phyloP scores from a whole-genome alignment of 2,113 vertebrate species.

The Rhea pennata region DNA sequence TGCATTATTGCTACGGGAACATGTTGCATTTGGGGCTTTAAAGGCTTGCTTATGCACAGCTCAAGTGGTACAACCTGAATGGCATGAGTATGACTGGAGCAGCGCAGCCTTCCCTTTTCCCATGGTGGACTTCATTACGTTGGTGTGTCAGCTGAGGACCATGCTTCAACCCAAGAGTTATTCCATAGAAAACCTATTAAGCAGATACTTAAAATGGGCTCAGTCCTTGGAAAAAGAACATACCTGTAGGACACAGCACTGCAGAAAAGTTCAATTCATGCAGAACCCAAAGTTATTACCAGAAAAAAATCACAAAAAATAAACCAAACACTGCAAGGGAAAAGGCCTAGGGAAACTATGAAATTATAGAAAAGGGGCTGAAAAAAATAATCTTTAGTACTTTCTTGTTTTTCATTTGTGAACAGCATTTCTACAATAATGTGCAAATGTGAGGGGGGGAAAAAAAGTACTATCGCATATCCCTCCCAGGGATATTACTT shows the following conservation, averaged over 20 bases:
- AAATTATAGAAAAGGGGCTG: neutral
- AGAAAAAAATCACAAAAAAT: neutral
- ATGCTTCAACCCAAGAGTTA: neutral
- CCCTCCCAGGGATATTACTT: neutral
- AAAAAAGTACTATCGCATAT: neutral
- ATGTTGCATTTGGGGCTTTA: neutral
- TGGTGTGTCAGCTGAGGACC: accelerated
- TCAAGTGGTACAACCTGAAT: accelerated
- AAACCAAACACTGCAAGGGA: neutral
- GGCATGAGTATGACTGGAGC: neutral
- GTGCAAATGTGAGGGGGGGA: neutral
- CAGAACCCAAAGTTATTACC: neutral
- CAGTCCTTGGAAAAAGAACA: neutral
- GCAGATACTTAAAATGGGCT: neutral
- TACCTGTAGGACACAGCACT: neutral
- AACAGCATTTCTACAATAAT: neutral
- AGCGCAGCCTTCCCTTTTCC: accelerated
- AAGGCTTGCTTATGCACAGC: neutral
- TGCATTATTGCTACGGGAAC: neutral
- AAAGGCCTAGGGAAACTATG: neutral
- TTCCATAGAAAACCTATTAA: neutral
- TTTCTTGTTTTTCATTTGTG: neutral
- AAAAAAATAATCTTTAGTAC: neutral
- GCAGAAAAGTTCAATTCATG: neutral
- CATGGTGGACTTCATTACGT: neutral